Conservation (phyloP, 2,113 vertebrate species). For the Sylvietta virens region DNA sequence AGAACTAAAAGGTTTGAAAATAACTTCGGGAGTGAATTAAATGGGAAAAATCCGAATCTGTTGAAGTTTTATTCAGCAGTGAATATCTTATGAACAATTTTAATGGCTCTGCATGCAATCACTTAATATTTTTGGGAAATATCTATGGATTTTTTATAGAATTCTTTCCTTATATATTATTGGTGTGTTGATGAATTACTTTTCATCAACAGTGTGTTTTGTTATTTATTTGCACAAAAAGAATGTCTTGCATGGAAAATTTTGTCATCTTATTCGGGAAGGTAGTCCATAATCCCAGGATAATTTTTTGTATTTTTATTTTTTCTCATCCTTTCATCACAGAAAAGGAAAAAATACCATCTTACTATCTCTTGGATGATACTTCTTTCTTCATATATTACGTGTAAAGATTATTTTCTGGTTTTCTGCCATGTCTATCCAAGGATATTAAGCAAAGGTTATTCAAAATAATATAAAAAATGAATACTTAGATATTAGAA, state of each 20-base stretch:
- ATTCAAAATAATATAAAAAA: not conserved
- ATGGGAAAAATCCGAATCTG: not conserved
- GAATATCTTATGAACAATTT: not conserved
- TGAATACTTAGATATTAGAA: not conserved
- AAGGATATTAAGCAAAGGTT: not conserved
- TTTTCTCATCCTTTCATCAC: not conserved
- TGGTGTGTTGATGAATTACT: not conserved
- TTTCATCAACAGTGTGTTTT: no score
- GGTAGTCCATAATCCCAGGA: not conserved
- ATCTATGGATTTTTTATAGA: not conserved
- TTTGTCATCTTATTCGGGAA: not conserved
- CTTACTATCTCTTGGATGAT: not conserved
- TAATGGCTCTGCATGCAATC: not conserved
- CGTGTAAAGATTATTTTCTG: not conserved
- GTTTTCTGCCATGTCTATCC: not conserved
- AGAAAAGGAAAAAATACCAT: not conserved
- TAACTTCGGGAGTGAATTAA: not conserved
- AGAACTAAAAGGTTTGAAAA: not conserved
- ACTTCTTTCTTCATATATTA: not conserved
- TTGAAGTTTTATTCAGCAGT: not conserved
- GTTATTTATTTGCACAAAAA: not conserved
- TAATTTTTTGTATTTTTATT: not conserved
- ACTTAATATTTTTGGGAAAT: not conserved
- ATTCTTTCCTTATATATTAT: not conserved
- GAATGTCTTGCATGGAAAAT: not conserved